Evolutionary conservation across 2,113 vertebrate species (phyloP), one percentile per base, ranked within the genome.

Genomic region (Pygoscelis antarcticus): DNA sequence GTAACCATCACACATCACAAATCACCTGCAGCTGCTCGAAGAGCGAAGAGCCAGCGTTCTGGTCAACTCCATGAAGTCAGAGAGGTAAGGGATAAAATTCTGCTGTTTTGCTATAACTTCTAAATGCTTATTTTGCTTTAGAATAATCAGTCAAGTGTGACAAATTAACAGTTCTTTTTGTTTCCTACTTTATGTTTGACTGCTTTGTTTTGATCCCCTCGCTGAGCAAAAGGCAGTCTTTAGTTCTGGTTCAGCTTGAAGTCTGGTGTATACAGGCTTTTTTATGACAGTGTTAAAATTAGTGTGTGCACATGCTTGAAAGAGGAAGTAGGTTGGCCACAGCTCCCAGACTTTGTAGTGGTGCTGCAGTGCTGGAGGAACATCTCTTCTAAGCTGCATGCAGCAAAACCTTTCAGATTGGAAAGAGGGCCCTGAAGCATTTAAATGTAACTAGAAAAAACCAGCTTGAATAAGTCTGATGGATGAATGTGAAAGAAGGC

Each of bases 1-100:
- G 98, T 99, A 96, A 99, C 99, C 92, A 98, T 99, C 97, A 99
- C 99, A 40, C 99, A 99, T 98, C 99, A 99, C 98, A 99, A 99
- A 98, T 99, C 99, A 61, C 99, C 99, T 90, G 99, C 99, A 69
- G 99, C 99, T 1, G 99, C 99, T 91, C 98, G 99, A 94, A 99
- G 98, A 96, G 97, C 97, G 5, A 99, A 98, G 98, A 99, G 82
- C 96, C 99, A 99, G 96, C 98, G 98, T 80, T 98, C 98, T 38
- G 98, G 98, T 92, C 98, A 99, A 25, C 99, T 99, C 89, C 98
- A 99, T 71, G 99, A 99, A 98, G 99, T 99, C 93, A 99, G 98
- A 98, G 99, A 99, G 99, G 99, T 99, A 98, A 98, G 99, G 78
- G 30, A 80, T 0, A 21, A 62, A 89, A 79, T 52, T 60, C 30